Conservation (phyloP, 2,113 vertebrate species). For the Ictalurus punctatus region DNA sequence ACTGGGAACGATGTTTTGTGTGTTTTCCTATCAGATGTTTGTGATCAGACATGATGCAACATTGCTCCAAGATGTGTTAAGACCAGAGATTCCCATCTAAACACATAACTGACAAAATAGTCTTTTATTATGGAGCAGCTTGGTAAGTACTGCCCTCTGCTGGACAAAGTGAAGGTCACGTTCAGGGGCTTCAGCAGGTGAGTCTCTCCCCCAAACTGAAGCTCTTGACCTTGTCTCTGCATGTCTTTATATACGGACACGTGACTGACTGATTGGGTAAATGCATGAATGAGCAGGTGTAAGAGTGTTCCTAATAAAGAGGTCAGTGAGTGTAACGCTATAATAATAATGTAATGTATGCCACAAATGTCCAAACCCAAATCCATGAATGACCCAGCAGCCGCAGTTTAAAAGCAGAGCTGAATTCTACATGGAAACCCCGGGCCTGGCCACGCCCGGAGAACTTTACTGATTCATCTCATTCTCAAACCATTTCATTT, state of each 20-base stretch:
- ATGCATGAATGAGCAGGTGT: neutral
- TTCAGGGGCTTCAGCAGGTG: neutral
- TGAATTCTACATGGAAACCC: neutral
- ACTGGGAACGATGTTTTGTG: slow-evolving; percentile 28
- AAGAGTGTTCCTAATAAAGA: neutral
- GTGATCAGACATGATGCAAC: slow-evolving; percentile 48
- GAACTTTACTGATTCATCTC: neutral
- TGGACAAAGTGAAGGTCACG: slow-evolving; percentile 8
- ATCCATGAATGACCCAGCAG: neutral
- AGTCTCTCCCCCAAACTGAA: neutral
- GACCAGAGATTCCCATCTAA: slow-evolving; percentile 2
- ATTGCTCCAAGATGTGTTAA: slow-evolving; percentile 44
- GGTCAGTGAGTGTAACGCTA: neutral
- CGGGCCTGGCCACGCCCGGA: too few relatives aligned
- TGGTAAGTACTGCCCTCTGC: slow-evolving; percentile 29
- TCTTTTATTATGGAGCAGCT: neutral
- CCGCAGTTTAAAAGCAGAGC: neutral
- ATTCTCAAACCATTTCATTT: neutral
- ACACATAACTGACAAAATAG: neutral
- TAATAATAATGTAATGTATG: neutral
- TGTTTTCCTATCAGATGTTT: slow-evolving; percentile 34
- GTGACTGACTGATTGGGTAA: neutral
- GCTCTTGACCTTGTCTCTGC: neutral
- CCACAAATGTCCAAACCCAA: too few relatives aligned
- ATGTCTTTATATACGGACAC: neutral